Evolutionary conservation across 2,888 invertebrate genomes (phyloP), one percentile per base, ranked within the genome.

Genomic region (Pseudococcus viburni): DNA sequence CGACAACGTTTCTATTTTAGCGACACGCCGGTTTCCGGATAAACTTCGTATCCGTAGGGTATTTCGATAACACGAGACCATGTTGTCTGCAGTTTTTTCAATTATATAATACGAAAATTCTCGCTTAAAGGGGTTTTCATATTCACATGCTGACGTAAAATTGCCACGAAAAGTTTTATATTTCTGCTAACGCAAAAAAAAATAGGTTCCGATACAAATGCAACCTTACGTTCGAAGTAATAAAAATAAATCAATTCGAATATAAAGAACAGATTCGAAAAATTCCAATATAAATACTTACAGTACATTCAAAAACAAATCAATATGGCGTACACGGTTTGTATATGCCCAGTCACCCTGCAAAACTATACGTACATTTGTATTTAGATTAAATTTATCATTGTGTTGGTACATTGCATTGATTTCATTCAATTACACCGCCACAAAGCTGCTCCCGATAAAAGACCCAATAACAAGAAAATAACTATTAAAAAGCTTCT

Each of bases 81-180:
- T 64, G 64, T 64, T 33, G 73, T 73, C 73, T 73, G 73, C 73
- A 73, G 73, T 73, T 73, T 73, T 73, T 73, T 73, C 73, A 73
- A 73, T 73, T 73, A 73, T 19, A 15, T 73, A 73, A 33, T 22
- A 64, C 19, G 64, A 33, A 33, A 73, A 73, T 73, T 73, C 73
- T 64, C 73, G 73, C 73, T 73, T 39, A 33, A 73, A 33, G 73
- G 26, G 26, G 6, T 73, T 73, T 68, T 39, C 73, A 73, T 73
- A 33, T 73, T 15, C 73, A 33, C 26, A 73, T 33, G 33, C 64
- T 64, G 64, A 73, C 33, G 26, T 73, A 73, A 73, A 73, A 64
- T 64, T 73, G 33, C 33, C 73, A 42, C 42, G 42, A 42, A 6
- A 73, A 73, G 17, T 33, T 26, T 73, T 33, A 26, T 33, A 33